phyloP scores from a whole-genome alignment of 2,113 vertebrate genomes.

The Siniperca knerii region DNA sequence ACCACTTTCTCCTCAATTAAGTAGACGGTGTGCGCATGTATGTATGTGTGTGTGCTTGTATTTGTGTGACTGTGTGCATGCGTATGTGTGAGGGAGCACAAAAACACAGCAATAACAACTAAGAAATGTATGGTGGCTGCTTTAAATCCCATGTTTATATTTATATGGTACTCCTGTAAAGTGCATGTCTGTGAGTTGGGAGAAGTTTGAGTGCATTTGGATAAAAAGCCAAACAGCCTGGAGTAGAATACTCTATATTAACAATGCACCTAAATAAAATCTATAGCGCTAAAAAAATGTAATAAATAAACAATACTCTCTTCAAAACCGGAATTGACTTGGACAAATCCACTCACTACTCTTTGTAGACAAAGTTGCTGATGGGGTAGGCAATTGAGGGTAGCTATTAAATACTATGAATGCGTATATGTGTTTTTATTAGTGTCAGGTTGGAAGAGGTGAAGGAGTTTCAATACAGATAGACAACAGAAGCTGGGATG shows the following conservation, averaged over 20 bases:
- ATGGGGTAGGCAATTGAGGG: neutral
- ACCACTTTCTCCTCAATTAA: constrained; percentile 84
- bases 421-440: constrained; percentile 16
- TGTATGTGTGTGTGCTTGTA: constrained; percentile 17
- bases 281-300: neutral
- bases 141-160: constrained; percentile 36
- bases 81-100: constrained; percentile 22
- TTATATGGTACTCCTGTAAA: constrained; percentile 27
- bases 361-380: neutral
- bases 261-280: constrained; percentile 6
- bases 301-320: neutral
- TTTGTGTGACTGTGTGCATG: neutral
- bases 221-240: constrained; percentile 14
- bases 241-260: neutral
- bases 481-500: constrained; percentile 34
- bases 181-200: neutral
- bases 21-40: constrained; percentile 48
- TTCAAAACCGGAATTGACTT: neutral
- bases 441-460: constrained; percentile 31
- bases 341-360: neutral
- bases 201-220: constrained; percentile 18
- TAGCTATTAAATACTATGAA: neutral
- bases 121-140: constrained; percentile 35
- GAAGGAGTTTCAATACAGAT: constrained; percentile 38
- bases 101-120: constrained; percentile 38